Percentiles rank a stretch among this genome's conserved stretches.
Evolutionary conservation across 2,797 vertebrate genomes (phyloP).

Genomic region (Hyperoplus immaculatus): DNA sequence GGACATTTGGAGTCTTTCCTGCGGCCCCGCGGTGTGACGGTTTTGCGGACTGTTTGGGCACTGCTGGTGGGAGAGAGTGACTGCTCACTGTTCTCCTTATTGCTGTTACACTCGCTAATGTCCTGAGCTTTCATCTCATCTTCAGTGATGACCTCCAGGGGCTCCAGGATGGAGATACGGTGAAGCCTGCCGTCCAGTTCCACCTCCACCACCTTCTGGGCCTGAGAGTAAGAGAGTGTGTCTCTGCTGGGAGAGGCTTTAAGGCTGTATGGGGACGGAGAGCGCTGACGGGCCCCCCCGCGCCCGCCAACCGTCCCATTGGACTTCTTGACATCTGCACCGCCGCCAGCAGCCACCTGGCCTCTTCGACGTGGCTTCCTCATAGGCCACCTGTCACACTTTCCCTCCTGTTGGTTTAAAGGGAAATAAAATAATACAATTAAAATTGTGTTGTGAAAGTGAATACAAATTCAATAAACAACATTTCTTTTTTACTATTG

Average conservation of each 20-base stretch:
- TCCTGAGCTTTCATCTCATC: slow-evolving; percentile 97
- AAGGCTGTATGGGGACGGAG: slow-evolving; percentile 93
- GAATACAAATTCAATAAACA: not conserved
- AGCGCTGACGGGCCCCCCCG: slow-evolving; percentile 85
- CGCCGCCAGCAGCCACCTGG: slow-evolving; percentile 84
- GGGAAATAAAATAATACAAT: slow-evolving; percentile 23
- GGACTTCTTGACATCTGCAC: slow-evolving; percentile 69
- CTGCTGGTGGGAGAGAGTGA: slow-evolving; percentile 85
- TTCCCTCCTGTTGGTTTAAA: slow-evolving; percentile 65
- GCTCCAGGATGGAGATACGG: slow-evolving; percentile 94
- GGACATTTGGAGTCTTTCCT: slow-evolving; percentile 90
- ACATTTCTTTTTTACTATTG: not conserved
- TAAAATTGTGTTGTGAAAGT: slow-evolving; percentile 9
- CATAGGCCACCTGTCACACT: slow-evolving; percentile 86
- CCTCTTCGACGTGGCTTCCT: slow-evolving; percentile 94
- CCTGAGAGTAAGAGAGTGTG: slow-evolving; percentile 93
- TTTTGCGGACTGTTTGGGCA: slow-evolving; percentile 82
- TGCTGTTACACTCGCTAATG: slow-evolving; percentile 97
- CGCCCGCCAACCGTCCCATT: slow-evolving; percentile 85
- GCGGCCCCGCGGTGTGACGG: slow-evolving; percentile 87
- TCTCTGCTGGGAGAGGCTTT: slow-evolving; percentile 92
- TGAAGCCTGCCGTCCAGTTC: slow-evolving; percentile 98
- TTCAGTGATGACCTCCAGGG: slow-evolving; percentile 94
- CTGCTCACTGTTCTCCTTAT: slow-evolving; percentile 98
- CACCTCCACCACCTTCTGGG: slow-evolving; percentile 96